A percentile compares a stretch with the other conserved stretches of the same genome.
These are phyloP conservation scores for Ctenicera cuprea DNA, from an alignment of 2,888 invertebrate genomes.

Conservation along the genomic window DNA sequence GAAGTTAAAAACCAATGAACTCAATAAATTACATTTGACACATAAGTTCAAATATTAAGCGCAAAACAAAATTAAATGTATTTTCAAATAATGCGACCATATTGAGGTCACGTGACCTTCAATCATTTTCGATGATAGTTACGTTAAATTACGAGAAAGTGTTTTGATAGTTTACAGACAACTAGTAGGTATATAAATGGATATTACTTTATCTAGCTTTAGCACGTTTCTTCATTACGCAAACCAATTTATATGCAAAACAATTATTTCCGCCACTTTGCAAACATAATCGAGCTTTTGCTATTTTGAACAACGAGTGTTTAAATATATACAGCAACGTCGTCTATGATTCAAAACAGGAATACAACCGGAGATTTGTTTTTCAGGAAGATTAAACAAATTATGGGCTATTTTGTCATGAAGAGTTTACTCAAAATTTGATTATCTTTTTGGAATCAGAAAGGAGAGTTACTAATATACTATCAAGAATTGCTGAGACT, in stretches of 20 bases:
- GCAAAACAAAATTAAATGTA: too few species aligned
- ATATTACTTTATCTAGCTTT: neutral
- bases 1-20: too few species aligned
- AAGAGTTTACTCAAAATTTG: too few species aligned
- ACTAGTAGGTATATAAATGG: neutral
- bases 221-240: slow-evolving; percentile 16
- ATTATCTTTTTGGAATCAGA: too few species aligned
- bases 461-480: too few species aligned
- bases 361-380: neutral
- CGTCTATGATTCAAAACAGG: neutral
- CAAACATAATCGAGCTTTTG: neutral
- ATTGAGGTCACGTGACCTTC: too few species aligned
- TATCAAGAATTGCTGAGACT: too few species aligned
- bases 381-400: neutral
- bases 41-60: too few species aligned
- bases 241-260: slow-evolving; percentile 26
- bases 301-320: slow-evolving; percentile 1
- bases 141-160: too few species aligned
- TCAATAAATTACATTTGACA: too few species aligned
- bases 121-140: too few species aligned
- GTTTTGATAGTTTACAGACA: neutral
- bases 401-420: neutral
- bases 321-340: neutral
- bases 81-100: too few species aligned
- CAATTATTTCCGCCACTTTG: slow-evolving; percentile 18